Base-by-base conservation (phyloP, 2,888 invertebrate genomes). In the Drosophila falleni region DNA sequence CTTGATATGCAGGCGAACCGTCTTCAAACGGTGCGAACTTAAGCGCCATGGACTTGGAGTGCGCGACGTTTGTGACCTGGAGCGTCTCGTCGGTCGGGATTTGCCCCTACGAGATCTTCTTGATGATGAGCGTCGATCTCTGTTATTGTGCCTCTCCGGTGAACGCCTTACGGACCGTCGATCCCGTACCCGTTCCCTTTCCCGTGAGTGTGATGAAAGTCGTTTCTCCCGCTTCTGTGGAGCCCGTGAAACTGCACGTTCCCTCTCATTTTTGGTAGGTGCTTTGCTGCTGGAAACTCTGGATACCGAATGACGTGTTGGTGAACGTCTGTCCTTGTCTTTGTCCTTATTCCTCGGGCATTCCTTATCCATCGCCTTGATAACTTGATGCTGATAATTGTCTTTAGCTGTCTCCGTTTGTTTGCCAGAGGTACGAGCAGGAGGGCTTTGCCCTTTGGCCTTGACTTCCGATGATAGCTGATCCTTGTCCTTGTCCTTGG, bases 1-100 rank as follows among this genome's bases (percentile, higher is more conserved):
- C 44, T 65, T 74, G 37, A 83, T 74, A 49, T 83, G 86, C 42
- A 83, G 60, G 3, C 82, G 77, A 5, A 78, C 61, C 10, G 8
- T 15, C 5, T 56, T 56, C 26, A 42, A 5, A 0, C 47, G 19
- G 26, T 67, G 26, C 5, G 23, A 2, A 1, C 0, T 31, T 13
- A 5, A 9, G 13, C 41, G 58, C 44, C 26, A 1, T 0, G 47
- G 55, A 56, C 26, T 51, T 3, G 55, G 60, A 0, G 31, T 55
- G 2, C 39, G 9, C 23, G 55, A 2, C 15, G 51, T 13, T 0
- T 6, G 1, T 13, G 55, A 55, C 4, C 13, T 33, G 33, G 44
- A 26, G 15, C 44, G 19, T 4, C 35, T n/a, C 4, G 3, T 26
- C 4, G 3, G 33, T 4, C 13, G 19, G 2, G 35, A 19, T 37